Evolutionary conservation across 2,797 vertebrate genomes (phyloP).

Genomic region (Syncerus caffer): DNA sequence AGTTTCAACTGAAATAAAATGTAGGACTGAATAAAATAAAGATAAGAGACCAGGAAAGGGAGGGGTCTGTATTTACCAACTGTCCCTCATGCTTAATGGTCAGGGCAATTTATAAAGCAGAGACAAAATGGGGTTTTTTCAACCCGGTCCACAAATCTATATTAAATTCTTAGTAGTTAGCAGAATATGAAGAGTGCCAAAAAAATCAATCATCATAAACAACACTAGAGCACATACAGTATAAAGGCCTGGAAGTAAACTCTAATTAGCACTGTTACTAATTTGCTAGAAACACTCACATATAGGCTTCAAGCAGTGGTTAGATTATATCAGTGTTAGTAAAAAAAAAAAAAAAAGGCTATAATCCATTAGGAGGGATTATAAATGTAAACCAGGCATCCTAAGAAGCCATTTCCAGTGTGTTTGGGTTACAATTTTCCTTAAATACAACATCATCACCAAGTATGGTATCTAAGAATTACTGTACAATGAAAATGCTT

Average conservation of each 20-base stretch:
- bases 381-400: constrained; percentile 83
- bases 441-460: constrained; percentile 78
- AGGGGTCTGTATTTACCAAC: constrained; percentile 45
- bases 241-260: constrained; percentile 84
- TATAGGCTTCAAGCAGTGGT: constrained; percentile 84
- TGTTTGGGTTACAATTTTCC: constrained; percentile 82
- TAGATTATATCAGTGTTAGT: constrained; percentile 83
- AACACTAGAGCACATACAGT: constrained; percentile 77
- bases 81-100: constrained; percentile 46
- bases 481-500: constrained; percentile 79
- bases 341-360: constrained; percentile 80
- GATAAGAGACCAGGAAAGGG: constrained; percentile 11
- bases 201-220: constrained; percentile 82
- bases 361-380: constrained; percentile 85
- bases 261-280: constrained; percentile 87
- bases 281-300: constrained; percentile 85
- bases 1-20: constrained; percentile 46
- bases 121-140: constrained; percentile 51
- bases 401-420: constrained; percentile 82
- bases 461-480: constrained; percentile 78
- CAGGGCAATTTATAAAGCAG: constrained; percentile 48
- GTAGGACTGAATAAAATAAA: constrained; percentile 12
- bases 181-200: constrained; percentile 80
- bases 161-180: constrained; percentile 72
- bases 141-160: constrained; percentile 65